A percentile compares a stretch with the other conserved stretches of the same genome.
These are phyloP conservation scores for Diplazon laetatorius DNA, from an alignment of 2,888 invertebrate genomes.

Conservation along the genomic window DNA sequence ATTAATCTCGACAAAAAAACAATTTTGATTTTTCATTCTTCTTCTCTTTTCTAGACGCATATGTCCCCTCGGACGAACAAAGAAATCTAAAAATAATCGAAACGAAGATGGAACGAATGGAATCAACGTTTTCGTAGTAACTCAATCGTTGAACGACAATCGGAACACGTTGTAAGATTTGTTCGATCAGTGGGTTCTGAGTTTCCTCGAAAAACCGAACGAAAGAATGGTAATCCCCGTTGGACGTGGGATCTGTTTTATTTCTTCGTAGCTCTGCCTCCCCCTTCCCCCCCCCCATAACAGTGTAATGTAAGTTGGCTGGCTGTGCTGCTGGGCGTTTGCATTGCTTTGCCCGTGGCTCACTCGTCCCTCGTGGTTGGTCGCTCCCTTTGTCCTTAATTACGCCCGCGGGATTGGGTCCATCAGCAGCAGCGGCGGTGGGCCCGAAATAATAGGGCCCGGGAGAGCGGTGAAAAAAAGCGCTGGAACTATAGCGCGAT, in stretches of 20 bases:
- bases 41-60: neutral
- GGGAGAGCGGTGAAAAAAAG: constrained; percentile 56
- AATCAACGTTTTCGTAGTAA: no score
- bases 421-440: constrained; percentile 69
- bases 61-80: no score
- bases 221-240: constrained; percentile 11
- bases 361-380: constrained; percentile 30
- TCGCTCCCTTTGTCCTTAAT: constrained; percentile 73
- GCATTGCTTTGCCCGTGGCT: constrained; percentile 16
- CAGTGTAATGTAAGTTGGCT: neutral
- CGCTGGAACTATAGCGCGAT: constrained; percentile 45
- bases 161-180: neutral
- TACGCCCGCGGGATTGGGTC: constrained; percentile 70
- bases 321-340: constrained; percentile 32
- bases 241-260: neutral
- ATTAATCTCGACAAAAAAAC: no score
- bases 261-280: no score
- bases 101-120: no score
- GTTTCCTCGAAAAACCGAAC: constrained; percentile 25
- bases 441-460: constrained; percentile 74
- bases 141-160: no score
- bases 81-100: no score
- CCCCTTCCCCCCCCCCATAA: neutral
- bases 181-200: neutral
- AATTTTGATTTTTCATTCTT: no score